Percentiles rank a stretch among this genome's conserved stretches.
Conservation (phyloP, 2,888 invertebrate genomes). For the Dioctria linearis region DNA sequence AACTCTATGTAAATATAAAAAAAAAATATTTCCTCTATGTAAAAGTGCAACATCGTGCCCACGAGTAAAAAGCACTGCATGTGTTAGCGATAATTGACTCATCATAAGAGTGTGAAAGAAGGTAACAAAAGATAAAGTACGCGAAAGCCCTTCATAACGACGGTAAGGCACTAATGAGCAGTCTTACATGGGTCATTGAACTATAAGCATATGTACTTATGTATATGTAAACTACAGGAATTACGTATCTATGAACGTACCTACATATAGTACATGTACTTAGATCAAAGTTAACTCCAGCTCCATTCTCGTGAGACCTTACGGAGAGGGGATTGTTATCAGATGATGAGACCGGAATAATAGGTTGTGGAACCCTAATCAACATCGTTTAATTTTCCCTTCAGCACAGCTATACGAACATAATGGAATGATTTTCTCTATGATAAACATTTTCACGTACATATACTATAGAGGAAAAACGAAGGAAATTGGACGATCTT, state of each 20-base stretch:
- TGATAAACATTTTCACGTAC: slow-evolving; percentile 16
- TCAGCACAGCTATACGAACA: slow-evolving; percentile 5
- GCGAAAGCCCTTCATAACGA: slow-evolving; percentile 20
- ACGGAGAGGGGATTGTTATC: slow-evolving; percentile 9
- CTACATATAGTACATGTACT: no score
- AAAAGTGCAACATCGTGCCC: no score
- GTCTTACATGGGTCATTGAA: slow-evolving; percentile 15
- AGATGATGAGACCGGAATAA: slow-evolving; percentile 26
- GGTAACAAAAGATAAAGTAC: slow-evolving; percentile 19
- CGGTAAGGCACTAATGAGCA: neutral
- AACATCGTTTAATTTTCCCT: slow-evolving; percentile 24
- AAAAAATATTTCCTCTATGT: no score
- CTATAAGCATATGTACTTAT: neutral
- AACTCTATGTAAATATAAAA: no score
- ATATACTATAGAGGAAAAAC: neutral
- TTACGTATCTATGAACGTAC: no score
- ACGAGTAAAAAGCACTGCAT: no score
- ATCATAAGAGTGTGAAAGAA: slow-evolving; percentile 29
- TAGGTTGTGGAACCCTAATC: slow-evolving; percentile 8
- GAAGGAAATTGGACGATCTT: slow-evolving; percentile 13
- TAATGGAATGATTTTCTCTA: slow-evolving; percentile 5
- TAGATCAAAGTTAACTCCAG: no score
- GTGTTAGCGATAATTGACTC: neutral
- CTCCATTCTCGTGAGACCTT: no score
- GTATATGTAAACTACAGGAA: no score